Base-by-base conservation (phyloP, 2,113 vertebrate genomes). In the Brachyhypopomus occidentalis region DNA sequence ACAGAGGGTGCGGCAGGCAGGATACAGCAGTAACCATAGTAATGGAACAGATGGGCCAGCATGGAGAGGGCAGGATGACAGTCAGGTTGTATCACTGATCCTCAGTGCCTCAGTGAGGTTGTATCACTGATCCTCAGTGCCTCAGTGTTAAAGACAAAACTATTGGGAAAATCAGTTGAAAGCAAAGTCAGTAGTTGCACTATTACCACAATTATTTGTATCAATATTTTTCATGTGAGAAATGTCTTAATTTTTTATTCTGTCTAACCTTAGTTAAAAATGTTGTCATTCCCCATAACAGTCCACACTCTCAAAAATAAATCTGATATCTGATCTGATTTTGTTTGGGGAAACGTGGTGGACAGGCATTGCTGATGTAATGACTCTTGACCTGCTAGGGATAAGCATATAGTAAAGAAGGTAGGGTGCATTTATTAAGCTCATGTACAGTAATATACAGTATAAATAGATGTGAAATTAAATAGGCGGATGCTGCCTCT, bases 31-130 rank as follows among this genome's bases (percentile, higher is more conserved):
- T 82, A 73, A 79, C 82, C 75, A 84, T 82, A 67, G 82, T 25
- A 55, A 77, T 71, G 60, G 85, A 90, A 85, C 84, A 85, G 86
- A 86, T 78, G 69, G 69, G 58, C 55, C 25, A 23, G 25, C 25
- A 84, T 27, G 63, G 58, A 7, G 67, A 52, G 0, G 0, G n/a
- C 58, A 30, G 48, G 20, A 22, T 7, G 55, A 30, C 30, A 55
- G 7, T 45, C 7, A 60, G 36, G 45, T 56, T n/a, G 56, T 81
- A 72, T 64, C 58, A 30, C 27, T 38, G 48, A 11, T 52, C 45
- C 14, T 11, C 45, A 14, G 8, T 48, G 41, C 41, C 1, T 48
- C n/a, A 55, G 6, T 41, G 5, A 60, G 36, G 45, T 56, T n/a
- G 56, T 80, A 72, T 63, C 56, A 30, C 41, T 38, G 48, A 9